Base-by-base conservation (phyloP, 53 echinoderm and acorn worm genomes). In the Pentamera pediparva region DNA sequence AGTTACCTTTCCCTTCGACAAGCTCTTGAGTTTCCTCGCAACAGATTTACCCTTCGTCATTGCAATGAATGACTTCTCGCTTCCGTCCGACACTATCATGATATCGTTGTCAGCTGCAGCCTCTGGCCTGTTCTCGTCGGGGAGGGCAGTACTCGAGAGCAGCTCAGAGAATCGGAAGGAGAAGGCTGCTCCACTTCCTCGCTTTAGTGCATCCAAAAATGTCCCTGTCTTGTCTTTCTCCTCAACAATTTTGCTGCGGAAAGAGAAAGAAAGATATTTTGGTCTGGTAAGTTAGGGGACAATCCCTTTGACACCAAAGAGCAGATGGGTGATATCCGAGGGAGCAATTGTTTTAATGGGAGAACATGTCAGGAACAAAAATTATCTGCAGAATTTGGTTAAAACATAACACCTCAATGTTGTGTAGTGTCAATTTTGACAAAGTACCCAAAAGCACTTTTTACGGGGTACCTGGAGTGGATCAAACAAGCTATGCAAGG, bases 131-230 rank as follows among this genome's bases (percentile, higher is more conserved):
- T 22, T 8, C 11, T 27, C 45, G 0, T 27, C 28, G 9, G 28
- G 40, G 28, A 27, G 25, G 11, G 41, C 45, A 22, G 67, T 67
- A n/a, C 67, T 67, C 12, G 67, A 67, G 10, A 67, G 31, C 39
- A 67, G 39, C 30, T 67, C 67, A 27, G 67, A 67, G 48, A 67
- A 67, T 26, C 67, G 24, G 25, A 67, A 67, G 67, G 67, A 67
- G 30, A 67, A 67, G 43, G 32, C 61, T 27, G 43, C 43, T 30
- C 67, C 67, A 12, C 67, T 67, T 25, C 22, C 41, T 21, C 67
- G 40, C 37, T 43, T 40, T 26, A 43, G 17, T 25, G 41, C 41
- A 39, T 67, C 67, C 18, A 67, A 41, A 32, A 41, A 41, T 7
- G 43, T 9, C 1, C 29, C 32, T 20, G 8, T 8, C 6, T 15